A percentile compares a stretch with the other conserved stretches of the same genome.
These are phyloP conservation scores for Melinaea marsaeus DNA, from an alignment of 2,888 invertebrate species.

Conservation along the genomic window DNA sequence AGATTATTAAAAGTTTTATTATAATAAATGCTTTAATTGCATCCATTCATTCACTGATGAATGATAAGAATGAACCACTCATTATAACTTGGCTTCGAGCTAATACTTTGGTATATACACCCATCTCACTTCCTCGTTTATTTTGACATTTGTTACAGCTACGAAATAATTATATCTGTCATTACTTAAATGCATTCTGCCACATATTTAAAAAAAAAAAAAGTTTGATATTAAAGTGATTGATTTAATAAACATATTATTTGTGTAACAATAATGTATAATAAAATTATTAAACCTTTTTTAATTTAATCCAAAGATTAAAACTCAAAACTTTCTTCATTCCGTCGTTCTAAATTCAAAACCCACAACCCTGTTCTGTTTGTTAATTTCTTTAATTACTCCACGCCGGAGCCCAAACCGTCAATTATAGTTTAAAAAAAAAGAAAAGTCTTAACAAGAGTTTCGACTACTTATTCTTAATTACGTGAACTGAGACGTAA, in stretches of 20 bases:
- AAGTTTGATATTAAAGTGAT: background rate
- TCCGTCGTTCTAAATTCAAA: conserved; percentile 54
- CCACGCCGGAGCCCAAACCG: conserved; percentile 51
- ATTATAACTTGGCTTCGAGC: conserved; percentile 31
- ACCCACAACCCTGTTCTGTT: conserved; percentile 52
- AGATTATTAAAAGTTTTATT: conserved; percentile 26
- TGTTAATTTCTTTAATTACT: conserved; percentile 69
- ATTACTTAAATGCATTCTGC: background rate
- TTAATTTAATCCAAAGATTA: background rate
- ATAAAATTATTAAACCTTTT: no score
- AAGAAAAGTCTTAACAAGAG: conserved; percentile 56
- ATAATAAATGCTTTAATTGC: conserved; percentile 31
- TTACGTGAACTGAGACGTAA: conserved; percentile 75
- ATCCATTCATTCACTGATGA: conserved; percentile 28
- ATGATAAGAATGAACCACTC: conserved; percentile 25
- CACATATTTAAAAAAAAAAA: background rate
- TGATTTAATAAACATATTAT: no score
- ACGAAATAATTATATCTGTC: background rate
- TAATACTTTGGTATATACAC: conserved; percentile 9
- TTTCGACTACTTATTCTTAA: conserved; percentile 70
- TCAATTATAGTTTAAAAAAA: conserved; percentile 62
- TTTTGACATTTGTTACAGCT: background rate
- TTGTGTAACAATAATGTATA: no score
- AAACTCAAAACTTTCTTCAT: conserved; percentile 22
- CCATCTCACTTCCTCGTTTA: background rate